Base-by-base conservation (phyloP, 2,888 invertebrate genomes). In the Megamerina dolium region DNA sequence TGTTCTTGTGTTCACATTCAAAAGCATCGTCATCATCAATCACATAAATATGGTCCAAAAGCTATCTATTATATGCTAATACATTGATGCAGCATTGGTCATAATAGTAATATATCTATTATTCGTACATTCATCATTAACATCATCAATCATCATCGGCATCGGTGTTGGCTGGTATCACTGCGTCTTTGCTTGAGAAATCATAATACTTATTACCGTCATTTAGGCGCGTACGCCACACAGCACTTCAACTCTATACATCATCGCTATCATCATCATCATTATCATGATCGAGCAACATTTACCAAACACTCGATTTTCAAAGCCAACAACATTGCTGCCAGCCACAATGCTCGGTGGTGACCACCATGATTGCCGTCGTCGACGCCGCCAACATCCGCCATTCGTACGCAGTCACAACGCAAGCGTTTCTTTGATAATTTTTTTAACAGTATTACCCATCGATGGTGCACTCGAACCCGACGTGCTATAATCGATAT, bases 381-480 rank as follows among this genome's bases (percentile, higher is more conserved):
- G 31, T 41, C 37, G 34, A 21, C 32, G 27, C 33, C 41, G 35
- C 39, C 46, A 38, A 21, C 40, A 37, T 31, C 32, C 40, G 41
- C 27, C 19, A 30, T 17, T 40, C 37, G 36, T 43, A 50, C 55
- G 55, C 58, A 63, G 77, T 81, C 82, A 85, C 77, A 85, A 81
- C 51, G 84, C 79, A 54, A 92, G 77, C 14, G 89, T 90, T 70
- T 91, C 92, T 62, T 69, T 85, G 53, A 94, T 82, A 48, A 94
- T 78, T 71, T 91, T 92, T 62, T 90, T 86, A 77, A 94, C 83
- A 5, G 92, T 88, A 61, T 87, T 87, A 36, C 90, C 85, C 59
- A 93, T 86, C 2, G 91, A 87, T 4, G 84, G 80, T 52, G 81
- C 80, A 45, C 84, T 79, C 42, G 88, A 85, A 43, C 86, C 87